Percentiles rank a stretch among this genome's conserved stretches.
phyloP scores from a whole-genome alignment of 2,797 vertebrate species.

The Artibeus jamaicensis region DNA sequence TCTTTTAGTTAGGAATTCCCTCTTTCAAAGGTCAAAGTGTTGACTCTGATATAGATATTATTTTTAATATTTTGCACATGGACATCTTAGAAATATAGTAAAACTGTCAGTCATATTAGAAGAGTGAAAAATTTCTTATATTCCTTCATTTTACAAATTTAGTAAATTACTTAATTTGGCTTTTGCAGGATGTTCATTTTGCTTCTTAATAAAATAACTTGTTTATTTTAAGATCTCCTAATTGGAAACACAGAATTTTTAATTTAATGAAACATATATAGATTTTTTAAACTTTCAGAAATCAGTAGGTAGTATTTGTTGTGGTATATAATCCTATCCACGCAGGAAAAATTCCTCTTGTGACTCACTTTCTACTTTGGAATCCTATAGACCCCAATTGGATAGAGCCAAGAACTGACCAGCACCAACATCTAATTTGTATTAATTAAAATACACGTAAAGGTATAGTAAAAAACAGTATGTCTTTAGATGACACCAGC shows the following conservation, averaged over 20 bases:
- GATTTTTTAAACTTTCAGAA: neutral
- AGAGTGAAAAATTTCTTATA: neutral
- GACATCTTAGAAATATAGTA: neutral
- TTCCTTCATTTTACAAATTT: neutral
- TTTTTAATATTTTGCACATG: neutral
- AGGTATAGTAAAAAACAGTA: neutral
- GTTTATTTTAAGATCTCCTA: constrained; percentile 87
- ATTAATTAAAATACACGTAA: neutral
- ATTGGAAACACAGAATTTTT: neutral
- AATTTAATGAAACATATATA: neutral
- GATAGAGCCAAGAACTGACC: neutral
- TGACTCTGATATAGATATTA: neutral
- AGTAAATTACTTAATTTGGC: neutral
- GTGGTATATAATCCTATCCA: neutral
- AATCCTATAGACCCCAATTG: neutral
- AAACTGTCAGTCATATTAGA: neutral
- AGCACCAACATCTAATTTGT: neutral
- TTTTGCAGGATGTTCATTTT: neutral
- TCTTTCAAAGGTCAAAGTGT: neutral
- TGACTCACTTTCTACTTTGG: neutral
- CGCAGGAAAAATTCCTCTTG: neutral
- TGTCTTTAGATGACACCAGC: neutral
- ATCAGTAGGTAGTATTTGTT: neutral
- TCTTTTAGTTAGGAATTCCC: neutral
- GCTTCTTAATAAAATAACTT: constrained; percentile 70